phyloP scores from a whole-genome alignment of 2,888 invertebrate species.

The Nemapogon koenigi region DNA sequence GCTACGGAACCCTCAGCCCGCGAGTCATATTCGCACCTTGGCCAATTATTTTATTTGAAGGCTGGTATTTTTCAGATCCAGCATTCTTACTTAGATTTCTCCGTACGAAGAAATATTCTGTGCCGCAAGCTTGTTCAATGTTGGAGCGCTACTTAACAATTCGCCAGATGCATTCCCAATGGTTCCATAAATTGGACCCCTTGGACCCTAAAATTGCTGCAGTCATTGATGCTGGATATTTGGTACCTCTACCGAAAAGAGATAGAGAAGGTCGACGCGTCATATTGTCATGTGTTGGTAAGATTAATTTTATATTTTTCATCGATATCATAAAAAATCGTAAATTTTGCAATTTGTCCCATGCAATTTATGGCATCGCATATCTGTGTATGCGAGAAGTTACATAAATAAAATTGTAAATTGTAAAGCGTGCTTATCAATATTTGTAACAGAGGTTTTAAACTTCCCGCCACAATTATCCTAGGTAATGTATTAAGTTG shows the following conservation, averaged over 20 bases:
- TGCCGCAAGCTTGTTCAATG: constrained; percentile 86
- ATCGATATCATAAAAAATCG: no score
- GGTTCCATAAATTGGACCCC: constrained; percentile 84
- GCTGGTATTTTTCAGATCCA: constrained; percentile 58
- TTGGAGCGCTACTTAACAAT: constrained; percentile 86
- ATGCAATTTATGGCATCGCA: no score
- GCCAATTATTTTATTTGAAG: not conserved
- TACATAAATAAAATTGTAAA: no score
- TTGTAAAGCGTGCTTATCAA: no score
- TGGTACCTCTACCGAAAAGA: constrained; percentile 75
- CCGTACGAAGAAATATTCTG: constrained; percentile 86
- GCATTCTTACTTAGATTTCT: constrained; percentile 84
- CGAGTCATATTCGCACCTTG: no score
- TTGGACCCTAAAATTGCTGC: constrained; percentile 80
- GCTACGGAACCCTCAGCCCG: no score
- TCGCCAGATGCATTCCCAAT: constrained; percentile 82
- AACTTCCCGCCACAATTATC: no score
- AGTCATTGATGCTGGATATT: constrained; percentile 81
- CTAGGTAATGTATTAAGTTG: no score
- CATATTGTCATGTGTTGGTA: constrained; percentile 80
- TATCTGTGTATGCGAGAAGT: no score
- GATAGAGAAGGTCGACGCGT: constrained; percentile 80
- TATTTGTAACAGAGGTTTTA: no score
- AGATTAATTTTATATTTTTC: no score
- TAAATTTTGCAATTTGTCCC: no score